A percentile compares a stretch with the other conserved stretches of the same genome.
Conservation (phyloP, 1,140 invertebrate genomes). For the Periplaneta americana region DNA sequence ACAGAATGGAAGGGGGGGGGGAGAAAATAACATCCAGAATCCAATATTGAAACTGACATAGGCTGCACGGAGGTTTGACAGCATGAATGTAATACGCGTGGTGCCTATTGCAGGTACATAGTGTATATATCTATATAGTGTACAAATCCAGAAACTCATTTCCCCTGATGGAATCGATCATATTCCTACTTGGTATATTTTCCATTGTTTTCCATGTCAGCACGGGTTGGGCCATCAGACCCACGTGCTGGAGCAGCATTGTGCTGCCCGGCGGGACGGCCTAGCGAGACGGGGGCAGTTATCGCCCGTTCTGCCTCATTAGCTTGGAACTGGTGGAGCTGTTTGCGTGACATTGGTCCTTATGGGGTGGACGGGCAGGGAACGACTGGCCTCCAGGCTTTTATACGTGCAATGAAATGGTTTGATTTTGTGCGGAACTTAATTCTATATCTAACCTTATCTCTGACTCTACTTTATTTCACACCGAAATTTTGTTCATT, state of each 20-base stretch:
- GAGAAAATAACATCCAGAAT: background rate
- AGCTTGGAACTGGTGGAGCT: background rate
- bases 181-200: background rate
- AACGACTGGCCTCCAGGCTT: background rate
- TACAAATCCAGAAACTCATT: background rate
- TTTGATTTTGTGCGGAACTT: background rate
- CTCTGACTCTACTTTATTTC: background rate
- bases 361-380: background rate
- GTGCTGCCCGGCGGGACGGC: background rate
- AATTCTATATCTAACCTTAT: background rate
- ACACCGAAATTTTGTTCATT: background rate
- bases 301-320: slow-evolving; percentile 7
- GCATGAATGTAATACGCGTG: background rate
- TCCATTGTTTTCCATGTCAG: background rate
- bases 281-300: background rate
- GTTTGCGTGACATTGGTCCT: background rate
- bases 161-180: background rate
- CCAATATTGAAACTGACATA: slow-evolving; percentile 10
- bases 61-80: background rate
- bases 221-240: background rate
- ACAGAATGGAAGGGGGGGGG: no score
- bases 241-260: background rate
- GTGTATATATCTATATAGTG: background rate
- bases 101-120: background rate
- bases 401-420: background rate